Conservation (phyloP, 1,140 invertebrate species). For the Cotesia glomerata region DNA sequence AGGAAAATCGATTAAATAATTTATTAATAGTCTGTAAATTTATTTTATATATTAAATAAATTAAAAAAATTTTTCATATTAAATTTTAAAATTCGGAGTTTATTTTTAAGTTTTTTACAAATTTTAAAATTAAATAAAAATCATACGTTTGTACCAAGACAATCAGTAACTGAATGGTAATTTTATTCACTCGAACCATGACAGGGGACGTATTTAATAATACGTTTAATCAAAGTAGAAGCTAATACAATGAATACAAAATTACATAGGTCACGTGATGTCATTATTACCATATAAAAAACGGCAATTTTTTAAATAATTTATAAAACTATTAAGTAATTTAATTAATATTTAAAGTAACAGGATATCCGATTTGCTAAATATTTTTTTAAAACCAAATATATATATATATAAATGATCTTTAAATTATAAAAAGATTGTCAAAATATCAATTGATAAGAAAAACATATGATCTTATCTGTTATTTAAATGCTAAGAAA, state of each 20-base stretch:
- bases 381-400: neutral
- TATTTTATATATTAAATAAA: neutral
- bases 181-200: conserved; percentile 13
- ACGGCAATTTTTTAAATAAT: neutral
- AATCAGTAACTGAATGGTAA: neutral
- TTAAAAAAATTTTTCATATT: neutral
- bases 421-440: too few species aligned
- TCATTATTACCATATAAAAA: conserved; percentile 9
- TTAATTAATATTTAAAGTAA: neutral
- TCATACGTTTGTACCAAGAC: neutral
- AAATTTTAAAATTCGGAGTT: too few species aligned
- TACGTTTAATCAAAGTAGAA: conserved; percentile 4
- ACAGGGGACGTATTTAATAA: conserved; percentile 14
- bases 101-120: too few species aligned
- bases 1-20: neutral
- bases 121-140: neutral
- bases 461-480: too few species aligned
- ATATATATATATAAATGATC: neutral
- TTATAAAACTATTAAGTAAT: neutral
- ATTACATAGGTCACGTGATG: conserved; percentile 13
- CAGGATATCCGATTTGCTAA: neutral
- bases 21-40: neutral
- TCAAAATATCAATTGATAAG: too few species aligned
- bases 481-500: too few species aligned
- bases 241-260: conserved; percentile 4